Evolutionary conservation across 2,888 invertebrate species (phyloP), one percentile per base, ranked within the genome.

Genomic region (Napeogenes sylphis): DNA sequence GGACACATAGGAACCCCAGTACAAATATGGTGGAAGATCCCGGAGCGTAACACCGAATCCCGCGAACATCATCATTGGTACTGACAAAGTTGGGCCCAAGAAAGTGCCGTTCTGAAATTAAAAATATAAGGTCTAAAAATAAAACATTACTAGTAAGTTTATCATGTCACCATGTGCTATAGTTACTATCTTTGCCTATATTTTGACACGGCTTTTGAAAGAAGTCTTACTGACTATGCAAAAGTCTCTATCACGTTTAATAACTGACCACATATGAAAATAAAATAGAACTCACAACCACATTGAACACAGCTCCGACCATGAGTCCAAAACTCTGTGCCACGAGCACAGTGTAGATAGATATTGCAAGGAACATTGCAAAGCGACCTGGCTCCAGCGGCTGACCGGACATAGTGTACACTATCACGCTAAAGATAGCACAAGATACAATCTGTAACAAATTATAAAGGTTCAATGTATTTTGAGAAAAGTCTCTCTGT

Each of bases 21-120:
- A 93, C 4, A 99, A 88, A 81, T 97, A 97, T 0, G 82, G 75
- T 0, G 98, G 98, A 63, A 98, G 92, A 79, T 98, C 98, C 0
- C 94, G 92, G 45, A 98, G 90, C 2, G 96, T 95, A 6, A 98
- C 98, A 21, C 98, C 98, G 83, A 98, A 98, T 0, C 98, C 98
- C 60, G 98, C 97, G 81, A 98, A 98, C 95, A 98, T 96, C 94
- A 99, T 96, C 92, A 98, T 95, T 0, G 98, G 98, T 42, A 98
- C 97, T 3, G 96, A 94, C 12, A 98, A 87, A 0, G 97, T 95
- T 0, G 98, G 98, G 0, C 98, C 98, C 71, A 98, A 87, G 88
- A 98, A 99, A 4, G 98, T 98, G 4, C 98, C 98, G 78, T 98
- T 98, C 97, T 98, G 83, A 10, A 71, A 70, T 64, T 42, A 59